phyloP scores from a whole-genome alignment of 2,888 invertebrate genomes.

The Drosophila putrida region DNA sequence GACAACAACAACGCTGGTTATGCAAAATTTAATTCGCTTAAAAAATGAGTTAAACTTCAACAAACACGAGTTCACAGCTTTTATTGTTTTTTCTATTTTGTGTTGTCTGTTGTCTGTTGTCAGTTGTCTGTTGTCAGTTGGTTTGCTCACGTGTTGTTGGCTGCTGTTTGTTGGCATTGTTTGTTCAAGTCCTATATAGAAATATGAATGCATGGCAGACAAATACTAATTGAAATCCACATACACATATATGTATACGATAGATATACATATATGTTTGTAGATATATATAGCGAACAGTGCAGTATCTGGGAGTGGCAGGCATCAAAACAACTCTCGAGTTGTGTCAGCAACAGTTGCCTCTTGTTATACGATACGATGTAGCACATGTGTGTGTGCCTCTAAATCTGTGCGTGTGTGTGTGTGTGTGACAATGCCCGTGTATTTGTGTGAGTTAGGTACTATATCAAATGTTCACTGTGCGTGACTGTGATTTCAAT shows the following conservation, averaged over 20 bases:
- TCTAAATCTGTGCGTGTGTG: not conserved
- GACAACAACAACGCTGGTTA: no score
- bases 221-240: not conserved
- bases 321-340: constrained; percentile 48
- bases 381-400: constrained; percentile 38
- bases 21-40: constrained; percentile 1
- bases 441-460: constrained; percentile 15
- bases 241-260: not conserved
- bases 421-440: constrained; percentile 3
- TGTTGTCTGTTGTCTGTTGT: not conserved
- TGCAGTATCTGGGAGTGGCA: constrained; percentile 55
- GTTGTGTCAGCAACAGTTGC: constrained; percentile 75
- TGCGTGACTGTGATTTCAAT: constrained; percentile 68
- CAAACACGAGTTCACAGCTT: not conserved
- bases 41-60: constrained; percentile 5
- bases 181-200: constrained; percentile 27
- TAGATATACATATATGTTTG: constrained; percentile 7
- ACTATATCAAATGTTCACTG: constrained; percentile 38
- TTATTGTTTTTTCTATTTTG: not conserved
- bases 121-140: no score
- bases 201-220: constrained; percentile 15
- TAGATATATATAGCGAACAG: constrained; percentile 14
- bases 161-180: constrained; percentile 39
- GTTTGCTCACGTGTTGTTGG: constrained; percentile 38
- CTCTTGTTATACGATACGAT: constrained; percentile 43